These are phyloP conservation scores for Epizoanthus illoricatus DNA, from an alignment of 92 coral and sea anemone genomes.

Conservation along the genomic window DNA sequence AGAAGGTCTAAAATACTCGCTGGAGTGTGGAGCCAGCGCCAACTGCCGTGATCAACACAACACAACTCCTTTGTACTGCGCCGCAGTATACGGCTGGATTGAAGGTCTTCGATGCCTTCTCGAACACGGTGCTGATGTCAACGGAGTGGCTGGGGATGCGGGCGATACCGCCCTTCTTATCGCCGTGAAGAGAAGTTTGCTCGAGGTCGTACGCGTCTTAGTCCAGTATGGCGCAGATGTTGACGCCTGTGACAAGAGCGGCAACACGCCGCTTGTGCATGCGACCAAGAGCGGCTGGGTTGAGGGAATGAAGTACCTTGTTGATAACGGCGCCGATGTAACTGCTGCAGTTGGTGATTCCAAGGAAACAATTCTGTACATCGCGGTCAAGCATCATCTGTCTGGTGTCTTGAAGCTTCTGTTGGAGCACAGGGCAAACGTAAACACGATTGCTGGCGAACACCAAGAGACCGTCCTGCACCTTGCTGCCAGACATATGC, in stretches of 20 bases:
- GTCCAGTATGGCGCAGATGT: constrained; percentile 16
- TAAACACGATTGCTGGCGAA: constrained; percentile 33
- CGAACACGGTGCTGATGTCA: constrained; percentile 32
- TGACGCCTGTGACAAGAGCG: constrained; percentile 29
- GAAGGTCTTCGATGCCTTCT: constrained; percentile 36
- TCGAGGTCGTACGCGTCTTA: constrained; percentile 33
- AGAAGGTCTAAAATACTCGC: constrained; percentile 22
- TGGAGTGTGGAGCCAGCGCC: constrained; percentile 26
- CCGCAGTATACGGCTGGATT: constrained; percentile 38
- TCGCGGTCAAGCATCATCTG: constrained; percentile 37
- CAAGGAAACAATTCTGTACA: constrained; percentile 32
- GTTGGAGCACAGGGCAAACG: constrained; percentile 25
- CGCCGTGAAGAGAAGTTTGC: constrained; percentile 32
- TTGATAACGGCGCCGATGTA: constrained; percentile 30
- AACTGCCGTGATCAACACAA: constrained; percentile 37
- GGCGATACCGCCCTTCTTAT: constrained; percentile 31
- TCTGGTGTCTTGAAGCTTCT: constrained; percentile 33
- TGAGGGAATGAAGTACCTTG: constrained; percentile 23
- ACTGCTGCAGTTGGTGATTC: constrained; percentile 35
- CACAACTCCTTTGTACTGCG: constrained; percentile 39
- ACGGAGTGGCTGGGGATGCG: constrained; percentile 27
- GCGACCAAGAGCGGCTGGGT: constrained; percentile 42
- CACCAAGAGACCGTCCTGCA: constrained; percentile 36
- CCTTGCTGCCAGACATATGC: constrained; percentile 33
- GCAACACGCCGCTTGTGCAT: constrained; percentile 30